A percentile compares a stretch with the other conserved stretches of the same genome.
Conservation (phyloP, 2,113 vertebrate genomes). For the Heterotilapia buettikoferi region DNA sequence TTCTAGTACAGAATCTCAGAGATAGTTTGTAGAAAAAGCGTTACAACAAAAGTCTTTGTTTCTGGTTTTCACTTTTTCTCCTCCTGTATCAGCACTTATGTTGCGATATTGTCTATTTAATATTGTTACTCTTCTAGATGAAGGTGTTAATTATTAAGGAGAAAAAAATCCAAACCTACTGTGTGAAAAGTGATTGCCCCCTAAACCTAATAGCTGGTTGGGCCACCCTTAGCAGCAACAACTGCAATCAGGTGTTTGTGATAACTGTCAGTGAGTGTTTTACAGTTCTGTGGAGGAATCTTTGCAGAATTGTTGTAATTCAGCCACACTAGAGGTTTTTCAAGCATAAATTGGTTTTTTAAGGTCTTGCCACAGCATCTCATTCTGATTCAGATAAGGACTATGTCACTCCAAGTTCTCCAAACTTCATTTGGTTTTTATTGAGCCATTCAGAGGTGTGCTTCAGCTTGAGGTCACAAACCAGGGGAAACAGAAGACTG, state of each 20-base stretch:
- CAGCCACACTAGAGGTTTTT: not conserved
- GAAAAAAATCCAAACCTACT: not conserved
- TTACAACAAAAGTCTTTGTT: not conserved
- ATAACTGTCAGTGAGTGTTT: not conserved
- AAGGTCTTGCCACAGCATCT: not conserved
- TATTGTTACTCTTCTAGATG: not conserved
- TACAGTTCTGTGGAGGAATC: not conserved
- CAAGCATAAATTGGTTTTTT: not conserved
- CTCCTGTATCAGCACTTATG: not conserved
- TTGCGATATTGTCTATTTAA: not conserved
- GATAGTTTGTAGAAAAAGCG: not conserved
- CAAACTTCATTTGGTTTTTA: not conserved
- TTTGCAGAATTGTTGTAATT: not conserved
- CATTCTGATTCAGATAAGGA: fast-evolving
- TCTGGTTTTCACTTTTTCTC: not conserved
- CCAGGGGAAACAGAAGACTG: not conserved
- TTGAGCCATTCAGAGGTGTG: not conserved
- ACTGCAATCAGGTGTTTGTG: not conserved
- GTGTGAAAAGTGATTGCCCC: not conserved
- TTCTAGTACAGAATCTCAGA: not conserved
- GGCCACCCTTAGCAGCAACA: not conserved
- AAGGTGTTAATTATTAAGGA: not conserved
- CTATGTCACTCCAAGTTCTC: not conserved
- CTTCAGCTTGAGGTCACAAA: not conserved
- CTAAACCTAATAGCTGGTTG: not conserved